A percentile compares a stretch with the other conserved stretches of the same genome.
phyloP scores from a whole-genome alignment of 2,888 invertebrate genomes.

The Adela reaumurella region DNA sequence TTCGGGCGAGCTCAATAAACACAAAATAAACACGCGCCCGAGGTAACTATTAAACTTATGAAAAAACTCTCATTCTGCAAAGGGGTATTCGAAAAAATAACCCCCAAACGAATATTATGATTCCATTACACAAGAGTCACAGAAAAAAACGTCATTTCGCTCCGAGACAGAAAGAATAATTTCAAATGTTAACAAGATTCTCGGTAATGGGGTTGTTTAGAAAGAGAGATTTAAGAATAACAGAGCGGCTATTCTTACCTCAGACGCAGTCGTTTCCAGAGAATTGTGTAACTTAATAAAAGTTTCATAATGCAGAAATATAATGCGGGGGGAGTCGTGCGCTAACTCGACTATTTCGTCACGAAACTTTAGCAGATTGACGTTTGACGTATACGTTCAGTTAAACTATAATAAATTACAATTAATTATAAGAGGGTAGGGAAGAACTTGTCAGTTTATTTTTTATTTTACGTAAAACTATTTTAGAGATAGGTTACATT shows the following conservation, averaged over 20 bases:
- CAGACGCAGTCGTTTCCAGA: slow-evolving; percentile 25
- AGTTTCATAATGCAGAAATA: slow-evolving; percentile 8
- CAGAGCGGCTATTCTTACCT: slow-evolving; percentile 23
- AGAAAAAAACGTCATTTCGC: slow-evolving; percentile 54
- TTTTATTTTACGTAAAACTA: no score
- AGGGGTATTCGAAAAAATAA: neutral
- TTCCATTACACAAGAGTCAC: slow-evolving; percentile 58
- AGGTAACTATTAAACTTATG: no score
- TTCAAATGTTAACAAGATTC: slow-evolving; percentile 55
- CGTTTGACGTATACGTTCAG: no score
- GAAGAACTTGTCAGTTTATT: no score
- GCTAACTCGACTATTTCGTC: neutral
- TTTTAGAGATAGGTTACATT: no score
- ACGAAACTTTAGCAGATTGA: no score
- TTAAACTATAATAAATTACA: no score
- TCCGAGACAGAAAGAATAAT: slow-evolving; percentile 44
- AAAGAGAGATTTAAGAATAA: slow-evolving; percentile 52
- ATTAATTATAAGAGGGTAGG: no score
- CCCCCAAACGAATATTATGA: slow-evolving; percentile 40
- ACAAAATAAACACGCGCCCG: no score
- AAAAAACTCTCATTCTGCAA: no score
- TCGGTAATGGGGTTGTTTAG: slow-evolving; percentile 49
- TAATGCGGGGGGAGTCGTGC: neutral
- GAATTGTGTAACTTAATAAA: slow-evolving; percentile 28
- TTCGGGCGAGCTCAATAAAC: no score